phyloP scores from a whole-genome alignment of 2,113 vertebrate genomes.

The Setophaga kirtlandii region DNA sequence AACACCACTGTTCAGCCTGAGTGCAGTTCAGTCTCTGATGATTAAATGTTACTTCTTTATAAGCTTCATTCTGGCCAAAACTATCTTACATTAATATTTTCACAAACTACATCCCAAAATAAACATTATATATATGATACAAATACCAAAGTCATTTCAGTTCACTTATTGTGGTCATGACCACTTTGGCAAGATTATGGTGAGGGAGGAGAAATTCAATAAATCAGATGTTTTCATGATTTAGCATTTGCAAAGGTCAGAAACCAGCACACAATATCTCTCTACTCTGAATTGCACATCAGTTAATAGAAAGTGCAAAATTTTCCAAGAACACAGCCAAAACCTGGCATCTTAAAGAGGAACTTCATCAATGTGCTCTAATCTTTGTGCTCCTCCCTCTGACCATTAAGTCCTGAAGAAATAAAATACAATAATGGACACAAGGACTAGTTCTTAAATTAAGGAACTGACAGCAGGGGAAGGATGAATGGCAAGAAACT shows the following conservation, averaged over 20 bases:
- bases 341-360: conserved; percentile 43
- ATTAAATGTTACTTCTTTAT: conserved; percentile 62
- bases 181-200: conserved; percentile 64
- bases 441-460: not conserved
- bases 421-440: not conserved
- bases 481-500: not conserved
- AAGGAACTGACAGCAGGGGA: not conserved
- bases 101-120: conserved; percentile 63
- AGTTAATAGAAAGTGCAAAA: conserved; percentile 54
- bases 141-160: conserved; percentile 69
- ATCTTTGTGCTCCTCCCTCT: not conserved
- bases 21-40: conserved; percentile 40
- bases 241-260: conserved; percentile 69
- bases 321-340: conserved; percentile 71
- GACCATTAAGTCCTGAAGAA: not conserved
- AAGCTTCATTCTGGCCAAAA: conserved; percentile 58
- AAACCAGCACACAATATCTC: conserved; percentile 66
- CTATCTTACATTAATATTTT: conserved; percentile 65
- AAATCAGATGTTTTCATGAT: conserved; percentile 72
- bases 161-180: conserved; percentile 70
- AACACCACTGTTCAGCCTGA: conserved; percentile 52
- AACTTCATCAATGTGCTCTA: conserved; percentile 19
- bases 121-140: conserved; percentile 66
- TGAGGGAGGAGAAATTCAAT: conserved; percentile 63
- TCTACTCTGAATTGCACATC: conserved; percentile 44